phyloP scores from a whole-genome alignment of 2,113 vertebrate species.

The Uria aalge region DNA sequence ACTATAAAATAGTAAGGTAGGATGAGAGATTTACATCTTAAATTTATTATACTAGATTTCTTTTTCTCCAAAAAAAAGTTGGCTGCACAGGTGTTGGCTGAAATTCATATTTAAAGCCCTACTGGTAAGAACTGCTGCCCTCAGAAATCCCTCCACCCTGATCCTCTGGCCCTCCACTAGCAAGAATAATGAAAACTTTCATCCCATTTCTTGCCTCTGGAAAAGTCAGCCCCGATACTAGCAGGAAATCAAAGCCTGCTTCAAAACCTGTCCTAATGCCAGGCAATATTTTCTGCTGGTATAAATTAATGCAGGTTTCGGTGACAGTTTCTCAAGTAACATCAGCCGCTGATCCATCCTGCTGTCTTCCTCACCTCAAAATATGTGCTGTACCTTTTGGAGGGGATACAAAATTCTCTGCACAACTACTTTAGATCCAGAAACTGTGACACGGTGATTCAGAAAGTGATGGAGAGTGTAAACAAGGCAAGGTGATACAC shows the following conservation, averaged over 20 bases:
- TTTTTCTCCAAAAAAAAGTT: background rate
- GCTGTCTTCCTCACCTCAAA: background rate
- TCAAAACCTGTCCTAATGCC: background rate
- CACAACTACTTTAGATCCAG: background rate
- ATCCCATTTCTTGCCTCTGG: background rate
- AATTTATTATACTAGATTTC: background rate
- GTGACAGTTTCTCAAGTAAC: background rate
- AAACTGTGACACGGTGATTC: background rate
- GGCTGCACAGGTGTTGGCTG: background rate
- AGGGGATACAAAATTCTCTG: background rate
- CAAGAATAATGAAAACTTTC: background rate
- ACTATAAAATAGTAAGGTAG: background rate
- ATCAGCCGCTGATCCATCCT: background rate
- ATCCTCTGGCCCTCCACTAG: background rate
- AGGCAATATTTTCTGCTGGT: background rate
- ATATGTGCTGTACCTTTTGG: background rate
- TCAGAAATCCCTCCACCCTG: background rate
- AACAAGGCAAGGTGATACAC: background rate
- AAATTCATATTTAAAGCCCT: background rate
- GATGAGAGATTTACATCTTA: background rate
- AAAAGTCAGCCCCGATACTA: background rate
- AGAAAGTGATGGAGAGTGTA: conserved; percentile 33
- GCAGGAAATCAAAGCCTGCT: background rate
- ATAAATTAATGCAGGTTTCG: background rate
- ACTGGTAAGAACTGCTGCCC: background rate